Percentiles rank a stretch among this genome's conserved stretches.
Conservation (phyloP, 2,888 invertebrate genomes). For the Cryptocephalus primarius region DNA sequence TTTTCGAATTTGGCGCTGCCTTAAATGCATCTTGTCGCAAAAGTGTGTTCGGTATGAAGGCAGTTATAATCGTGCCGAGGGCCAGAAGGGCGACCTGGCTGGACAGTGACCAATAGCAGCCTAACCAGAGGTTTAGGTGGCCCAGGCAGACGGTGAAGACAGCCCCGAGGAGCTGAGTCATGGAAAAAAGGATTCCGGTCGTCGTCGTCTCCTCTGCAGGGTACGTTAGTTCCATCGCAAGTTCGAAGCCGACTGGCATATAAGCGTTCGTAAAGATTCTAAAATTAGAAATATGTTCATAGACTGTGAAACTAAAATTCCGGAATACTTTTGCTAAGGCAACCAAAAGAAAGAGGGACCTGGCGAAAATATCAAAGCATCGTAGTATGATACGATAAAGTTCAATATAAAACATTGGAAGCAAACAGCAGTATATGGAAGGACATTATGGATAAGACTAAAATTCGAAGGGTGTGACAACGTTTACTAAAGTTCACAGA, state of each 20-base stretch:
- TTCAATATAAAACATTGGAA: too few relatives aligned
- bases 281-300: constrained; percentile 5
- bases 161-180: constrained; percentile 16
- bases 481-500: too few relatives aligned
- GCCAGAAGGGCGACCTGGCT: constrained; percentile 15
- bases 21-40: constrained; percentile 18
- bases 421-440: too few relatives aligned
- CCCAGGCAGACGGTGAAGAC: constrained; percentile 15
- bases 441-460: too few relatives aligned
- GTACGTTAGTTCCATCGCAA: constrained; percentile 20
- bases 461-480: too few relatives aligned
- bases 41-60: constrained; percentile 18
- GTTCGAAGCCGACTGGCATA: constrained; percentile 20
- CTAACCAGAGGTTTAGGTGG: constrained; percentile 15
- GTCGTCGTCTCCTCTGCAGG: constrained; percentile 19
- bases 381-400: too few relatives aligned
- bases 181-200: constrained; percentile 17
- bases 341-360: constrained; percentile 13
- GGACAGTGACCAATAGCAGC: constrained; percentile 20
- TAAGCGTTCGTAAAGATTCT: constrained; percentile 19
- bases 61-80: constrained; percentile 19
- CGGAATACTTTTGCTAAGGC: constrained; percentile 22
- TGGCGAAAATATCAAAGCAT: too few relatives aligned
- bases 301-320: too few relatives aligned
- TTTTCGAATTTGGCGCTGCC: background rate